phyloP scores from a whole-genome alignment of 2,113 vertebrate genomes.

The Pleuronectes platessa region DNA sequence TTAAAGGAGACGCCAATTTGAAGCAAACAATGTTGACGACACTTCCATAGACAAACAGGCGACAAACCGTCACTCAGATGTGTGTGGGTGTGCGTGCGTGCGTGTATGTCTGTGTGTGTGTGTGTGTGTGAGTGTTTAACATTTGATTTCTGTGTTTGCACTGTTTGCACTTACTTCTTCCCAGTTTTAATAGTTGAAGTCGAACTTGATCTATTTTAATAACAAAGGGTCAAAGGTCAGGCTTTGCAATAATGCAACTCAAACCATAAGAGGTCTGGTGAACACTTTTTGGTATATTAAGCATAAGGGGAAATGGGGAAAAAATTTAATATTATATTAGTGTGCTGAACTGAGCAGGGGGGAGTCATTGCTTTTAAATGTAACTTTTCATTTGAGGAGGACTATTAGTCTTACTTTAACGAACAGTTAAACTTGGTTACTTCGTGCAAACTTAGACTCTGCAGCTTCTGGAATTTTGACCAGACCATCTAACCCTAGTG shows the following conservation, averaged over 20 bases:
- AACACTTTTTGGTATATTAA: not conserved
- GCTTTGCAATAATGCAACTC: not conserved
- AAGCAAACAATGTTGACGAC: slow-evolving; percentile 54
- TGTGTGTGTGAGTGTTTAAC: not conserved
- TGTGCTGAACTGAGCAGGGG: no score
- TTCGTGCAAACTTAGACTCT: no score
- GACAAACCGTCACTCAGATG: slow-evolving; percentile 51
- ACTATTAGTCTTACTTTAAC: no score
- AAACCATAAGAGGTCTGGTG: not conserved
- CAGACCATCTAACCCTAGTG: no score
- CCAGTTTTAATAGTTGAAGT: not conserved
- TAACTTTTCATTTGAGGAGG: no score
- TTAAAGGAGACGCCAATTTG: slow-evolving; percentile 24
- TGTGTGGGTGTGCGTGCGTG: slow-evolving; percentile 2
- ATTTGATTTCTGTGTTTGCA: not conserved
- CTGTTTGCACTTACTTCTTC: not conserved
- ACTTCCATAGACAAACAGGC: slow-evolving; percentile 60
- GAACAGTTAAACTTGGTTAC: no score
- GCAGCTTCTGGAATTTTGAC: no score
- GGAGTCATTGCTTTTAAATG: no score
- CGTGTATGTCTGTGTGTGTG: not conserved
- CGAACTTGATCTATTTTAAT: not conserved
- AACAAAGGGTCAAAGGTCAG: not conserved
- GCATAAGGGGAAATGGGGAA: not conserved
- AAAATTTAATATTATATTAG: not conserved